Evolutionary conservation across 1,140 invertebrate genomes (phyloP).

Genomic region (Drosophila pseudoobscura): DNA sequence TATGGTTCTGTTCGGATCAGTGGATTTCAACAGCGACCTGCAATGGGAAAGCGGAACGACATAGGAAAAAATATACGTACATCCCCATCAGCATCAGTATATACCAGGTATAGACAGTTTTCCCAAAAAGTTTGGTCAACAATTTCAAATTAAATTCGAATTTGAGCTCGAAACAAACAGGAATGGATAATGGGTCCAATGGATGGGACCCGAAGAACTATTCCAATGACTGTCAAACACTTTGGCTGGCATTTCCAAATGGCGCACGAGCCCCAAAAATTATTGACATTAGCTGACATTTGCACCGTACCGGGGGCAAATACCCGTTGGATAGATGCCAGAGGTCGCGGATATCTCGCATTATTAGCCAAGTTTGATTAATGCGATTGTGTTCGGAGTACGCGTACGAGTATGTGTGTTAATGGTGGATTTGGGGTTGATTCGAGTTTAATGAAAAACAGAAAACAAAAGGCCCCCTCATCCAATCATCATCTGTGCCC

Average conservation of each 20-base stretch:
- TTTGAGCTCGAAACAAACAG: background rate
- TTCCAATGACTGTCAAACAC: conserved; percentile 54
- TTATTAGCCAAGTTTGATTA: conserved; percentile 66
- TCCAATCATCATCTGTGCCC: background rate
- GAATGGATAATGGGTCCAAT: too few relatives aligned
- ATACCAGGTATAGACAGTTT: too few relatives aligned
- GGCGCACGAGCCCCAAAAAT: conserved; percentile 15
- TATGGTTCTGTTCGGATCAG: too few relatives aligned
- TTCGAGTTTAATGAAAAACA: conserved; percentile 22
- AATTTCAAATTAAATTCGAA: conserved; percentile 20
- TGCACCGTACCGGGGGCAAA: background rate
- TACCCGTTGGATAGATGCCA: too few relatives aligned
- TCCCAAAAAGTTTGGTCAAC: background rate
- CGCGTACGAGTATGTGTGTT: background rate
- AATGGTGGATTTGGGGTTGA: background rate
- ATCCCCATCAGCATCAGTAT: too few relatives aligned
- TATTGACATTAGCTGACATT: conserved; percentile 52
- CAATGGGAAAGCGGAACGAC: too few relatives aligned
- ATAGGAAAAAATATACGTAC: too few relatives aligned
- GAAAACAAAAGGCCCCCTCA: background rate
- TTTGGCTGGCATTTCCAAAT: background rate
- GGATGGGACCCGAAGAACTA: background rate
- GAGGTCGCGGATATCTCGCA: conserved; percentile 12
- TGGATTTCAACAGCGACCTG: too few relatives aligned
- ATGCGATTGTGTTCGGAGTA: conserved; percentile 37